Percentiles rank a stretch among this genome's conserved stretches.
Conservation (phyloP, 2,113 vertebrate species). For the Cyprinus carpio region DNA sequence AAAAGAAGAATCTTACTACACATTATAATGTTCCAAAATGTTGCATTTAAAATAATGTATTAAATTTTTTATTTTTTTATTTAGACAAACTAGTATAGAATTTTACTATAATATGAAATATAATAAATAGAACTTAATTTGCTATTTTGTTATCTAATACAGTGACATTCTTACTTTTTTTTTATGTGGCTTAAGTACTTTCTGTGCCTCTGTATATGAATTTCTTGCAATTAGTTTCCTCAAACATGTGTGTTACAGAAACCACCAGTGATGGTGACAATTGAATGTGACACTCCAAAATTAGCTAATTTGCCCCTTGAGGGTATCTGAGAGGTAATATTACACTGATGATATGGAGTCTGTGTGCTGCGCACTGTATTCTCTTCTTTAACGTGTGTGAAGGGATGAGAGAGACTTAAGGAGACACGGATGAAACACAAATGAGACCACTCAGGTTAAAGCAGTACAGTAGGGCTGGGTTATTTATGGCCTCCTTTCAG, state of each 20-base stretch:
- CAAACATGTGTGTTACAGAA: constrained; percentile 23
- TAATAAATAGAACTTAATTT: background rate
- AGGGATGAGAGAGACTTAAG: background rate
- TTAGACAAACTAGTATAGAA: background rate
- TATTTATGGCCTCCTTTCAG: constrained; percentile 2
- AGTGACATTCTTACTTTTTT: background rate
- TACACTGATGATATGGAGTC: background rate
- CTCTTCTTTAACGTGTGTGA: background rate
- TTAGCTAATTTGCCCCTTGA: constrained; percentile 26
- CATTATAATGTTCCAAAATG: background rate
- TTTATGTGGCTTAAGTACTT: background rate
- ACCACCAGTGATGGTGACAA: constrained; percentile 21
- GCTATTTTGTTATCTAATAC: background rate
- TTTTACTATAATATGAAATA: background rate
- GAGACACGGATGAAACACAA: background rate
- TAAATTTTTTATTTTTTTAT: background rate
- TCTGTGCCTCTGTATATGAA: background rate
- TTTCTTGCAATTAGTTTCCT: constrained; percentile 23
- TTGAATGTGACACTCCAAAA: constrained; percentile 43
- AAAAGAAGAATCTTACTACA: too few relatives aligned
- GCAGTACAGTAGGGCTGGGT: background rate
- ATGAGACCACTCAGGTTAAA: background rate
- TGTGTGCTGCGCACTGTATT: background rate
- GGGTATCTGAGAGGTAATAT: constrained; percentile 5
- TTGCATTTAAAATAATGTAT: background rate